Evolutionary conservation across 1,140 invertebrate genomes (phyloP), one percentile per base, ranked within the genome.

Genomic region (Aricia agestis): DNA sequence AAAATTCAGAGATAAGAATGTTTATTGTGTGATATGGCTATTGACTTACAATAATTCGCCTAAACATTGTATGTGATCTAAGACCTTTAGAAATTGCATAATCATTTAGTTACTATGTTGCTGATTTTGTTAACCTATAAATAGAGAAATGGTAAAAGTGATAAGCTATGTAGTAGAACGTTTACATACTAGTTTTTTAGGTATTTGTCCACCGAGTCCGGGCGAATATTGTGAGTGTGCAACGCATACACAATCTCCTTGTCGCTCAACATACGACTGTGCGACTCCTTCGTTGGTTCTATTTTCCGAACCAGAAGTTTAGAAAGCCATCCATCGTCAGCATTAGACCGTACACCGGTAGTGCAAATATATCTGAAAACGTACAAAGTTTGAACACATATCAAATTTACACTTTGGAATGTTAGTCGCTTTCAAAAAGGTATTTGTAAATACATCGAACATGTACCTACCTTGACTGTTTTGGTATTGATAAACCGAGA

Each of bases 181-280:
- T 11, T 19, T 84, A 95, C 96, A 95, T 94, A 99, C 98, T 97
- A 98, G 89, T 97, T 97, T 78, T 95, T 93, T 68, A 99, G 91
- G 88, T 99, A 99, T 86, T 96, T 94, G 78, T 96, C 94, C 82
- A 96, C 95, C 19, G 94, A 95, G 89, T 97, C 97, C 65, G 98
- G 96, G 80, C 97, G 95, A 57, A 99, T 96, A 86, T 98, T 97
- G 90, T 99, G 98, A 70, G 98, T 98, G 86, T 98, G 97, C 41
- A 99, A 92, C 74, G 98, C 97, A 92, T 98, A 99, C 79, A 99
- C 96, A 36, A 97, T 94, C 92, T 98, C 97, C 92, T 98, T 98
- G 87, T 98, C 97, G 76, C 97, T 98, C 41, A 99, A 93, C 94
- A 98, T 97, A 71, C 97, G 94, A 78, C 98, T 99, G 90, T 99